Base-by-base conservation (phyloP, 2,797 vertebrate genomes). In the Enteromius anoplus region DNA sequence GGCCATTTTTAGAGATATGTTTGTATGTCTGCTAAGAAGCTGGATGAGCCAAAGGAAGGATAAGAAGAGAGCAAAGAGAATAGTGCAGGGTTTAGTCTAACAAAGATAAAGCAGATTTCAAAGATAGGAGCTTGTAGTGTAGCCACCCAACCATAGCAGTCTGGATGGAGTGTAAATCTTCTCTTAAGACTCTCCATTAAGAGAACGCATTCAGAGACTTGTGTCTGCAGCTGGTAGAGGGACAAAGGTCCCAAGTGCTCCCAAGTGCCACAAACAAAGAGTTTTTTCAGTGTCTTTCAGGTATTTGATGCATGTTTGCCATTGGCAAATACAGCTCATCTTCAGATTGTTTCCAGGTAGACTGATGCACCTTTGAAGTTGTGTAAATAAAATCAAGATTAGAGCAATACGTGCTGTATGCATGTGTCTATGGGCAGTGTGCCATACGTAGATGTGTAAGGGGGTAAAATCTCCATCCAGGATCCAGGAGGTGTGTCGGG, bases 1-100 rank as follows among this genome's bases (percentile, higher is more conserved):
- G 21, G 42, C 84, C 65, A 60, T 83, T 83, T 83, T 77, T 77
- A 55, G 34, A 69, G 81, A 80, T 68, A 68, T 84, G 77, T 79
- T 70, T 84, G 47, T 84, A 17, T 80, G 60, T 79, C 71, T 53
- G 45, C 60, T 75, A 34, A 73, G 75, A 72, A 71, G 23, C 65
- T 49, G 40, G 34, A 58, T 6, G 23, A 80, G 77, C 26, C 70
- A 66, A 21, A 19, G 45, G 42, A 73, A 53, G 70, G 51, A 80
- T 66, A 42, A 58, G 60, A 79, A 68, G 45, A 78, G 82, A 78
- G 26, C 60, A 65, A 53, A 53, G 47, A 66, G 62, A 82, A 40
- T 55, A 58, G 11, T 29, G 15, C 42, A 77, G 51, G 21, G 37
- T 83, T 83, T 83, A 69, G 51, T 45, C 49, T 68, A 79, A 68